Base-by-base conservation (phyloP, 2,113 vertebrate genomes). In the Clinocottus analis region DNA sequence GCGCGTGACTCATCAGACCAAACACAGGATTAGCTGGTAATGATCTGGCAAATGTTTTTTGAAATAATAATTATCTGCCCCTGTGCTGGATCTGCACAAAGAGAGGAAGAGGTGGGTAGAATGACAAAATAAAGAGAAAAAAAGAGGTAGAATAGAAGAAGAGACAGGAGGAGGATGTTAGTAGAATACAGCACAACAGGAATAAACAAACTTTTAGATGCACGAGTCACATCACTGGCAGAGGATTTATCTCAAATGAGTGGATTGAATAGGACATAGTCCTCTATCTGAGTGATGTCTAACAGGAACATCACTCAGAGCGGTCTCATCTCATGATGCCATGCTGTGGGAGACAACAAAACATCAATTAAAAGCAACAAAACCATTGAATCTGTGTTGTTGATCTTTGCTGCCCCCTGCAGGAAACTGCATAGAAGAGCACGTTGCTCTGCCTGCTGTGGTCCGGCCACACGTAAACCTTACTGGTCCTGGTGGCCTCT, bases 31-130 rank as follows among this genome's bases (percentile, higher is more conserved):
- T 94, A 94, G 85, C 83, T 86, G 88, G 85, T 94, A 94, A 95
- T 95, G 93, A 94, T 94, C 91, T 93, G 93, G 92, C 92, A 94
- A 94, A 94, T 93, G 93, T 89, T 93, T 94, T 92, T 94, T 94
- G n/a, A 94, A 94, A 94, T 94, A 93, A 92, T 94, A 94, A 92
- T 94, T 90, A 93, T 93, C 82, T 87, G 80, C 75, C 58, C 89
- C 84, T 79, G 82, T 83, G 89, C 83, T 87, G 79, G 43, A 85
- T 83, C 75, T 79, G 16, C 23, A 72, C 61, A 49, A 45, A 83
- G 61, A 62, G 1, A 31, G 55, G 16, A 17, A 25, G 23, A 69
- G 16, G 37, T n/a, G 31, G 41, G 63, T 23, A 47, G 31, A 39
- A 72, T 49, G 69, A 60, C 7, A 47, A 60, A 56, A 64, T 27